phyloP scores from a whole-genome alignment of 2,888 invertebrate species.

The Muscina levida region DNA sequence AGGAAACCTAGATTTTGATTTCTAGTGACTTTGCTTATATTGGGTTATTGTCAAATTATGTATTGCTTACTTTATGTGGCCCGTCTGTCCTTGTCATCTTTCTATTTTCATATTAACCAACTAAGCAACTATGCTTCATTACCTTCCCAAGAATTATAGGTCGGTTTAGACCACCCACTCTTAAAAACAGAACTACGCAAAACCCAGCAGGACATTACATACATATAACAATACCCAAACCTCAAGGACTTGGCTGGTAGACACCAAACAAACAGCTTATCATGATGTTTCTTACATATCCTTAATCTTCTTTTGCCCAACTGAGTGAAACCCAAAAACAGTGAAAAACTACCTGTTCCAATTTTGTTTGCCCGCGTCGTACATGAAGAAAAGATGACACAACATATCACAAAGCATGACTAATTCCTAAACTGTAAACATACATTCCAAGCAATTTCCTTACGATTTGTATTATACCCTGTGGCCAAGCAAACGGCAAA shows the following conservation, averaged over 20 bases:
- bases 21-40: too few relatives aligned
- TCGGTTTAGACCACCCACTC: conserved; percentile 14
- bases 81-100: too few relatives aligned
- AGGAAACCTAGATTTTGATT: too few relatives aligned
- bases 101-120: too few relatives aligned
- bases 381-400: not conserved
- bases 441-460: conserved; percentile 18
- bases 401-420: conserved; percentile 51
- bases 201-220: conserved; percentile 8
- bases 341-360: conserved; percentile 25
- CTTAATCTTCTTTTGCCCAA: too few relatives aligned
- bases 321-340: too few relatives aligned
- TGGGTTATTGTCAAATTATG: too few relatives aligned
- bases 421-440: conserved; percentile 47
- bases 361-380: not conserved
- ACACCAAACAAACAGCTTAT: not conserved
- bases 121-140: too few relatives aligned
- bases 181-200: not conserved
- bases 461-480: conserved; percentile 47
- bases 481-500: conserved; percentile 31
- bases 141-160: too few relatives aligned
- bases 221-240: too few relatives aligned
- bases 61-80: too few relatives aligned
- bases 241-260: not conserved
- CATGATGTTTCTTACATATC: not conserved